Conservation (phyloP, 2,113 vertebrate genomes). For the Nycticebus coucang region DNA sequence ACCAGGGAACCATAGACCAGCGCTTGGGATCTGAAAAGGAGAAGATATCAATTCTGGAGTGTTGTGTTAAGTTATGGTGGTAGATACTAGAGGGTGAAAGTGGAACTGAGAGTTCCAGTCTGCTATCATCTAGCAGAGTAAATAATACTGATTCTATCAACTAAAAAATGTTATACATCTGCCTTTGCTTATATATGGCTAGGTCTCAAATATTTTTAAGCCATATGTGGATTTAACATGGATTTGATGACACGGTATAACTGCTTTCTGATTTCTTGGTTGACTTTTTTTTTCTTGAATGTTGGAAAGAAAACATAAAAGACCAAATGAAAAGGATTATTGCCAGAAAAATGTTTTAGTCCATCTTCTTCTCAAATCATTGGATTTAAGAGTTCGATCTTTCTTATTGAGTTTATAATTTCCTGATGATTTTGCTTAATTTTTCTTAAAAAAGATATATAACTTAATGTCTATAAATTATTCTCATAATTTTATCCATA, state of each 20-base stretch:
- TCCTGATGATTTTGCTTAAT: conserved; percentile 64
- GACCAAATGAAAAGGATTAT: conserved; percentile 66
- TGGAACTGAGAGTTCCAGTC: not conserved
- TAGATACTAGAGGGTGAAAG: not conserved
- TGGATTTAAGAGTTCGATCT: conserved; percentile 53
- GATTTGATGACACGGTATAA: conserved; percentile 63
- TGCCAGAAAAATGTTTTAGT: conserved; percentile 64
- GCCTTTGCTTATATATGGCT: conserved; percentile 69
- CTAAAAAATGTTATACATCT: conserved; percentile 58
- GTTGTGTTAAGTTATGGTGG: not conserved
- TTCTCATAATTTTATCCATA: conserved; percentile 10
- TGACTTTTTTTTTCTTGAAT: conserved; percentile 39
- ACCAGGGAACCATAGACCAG: not conserved
- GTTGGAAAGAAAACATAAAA: conserved; percentile 67
- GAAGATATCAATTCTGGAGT: not conserved
- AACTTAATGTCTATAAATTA: conserved; percentile 27
- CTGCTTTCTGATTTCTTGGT: conserved; percentile 61
- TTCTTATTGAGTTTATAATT: conserved; percentile 63
- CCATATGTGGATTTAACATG: conserved; percentile 73
- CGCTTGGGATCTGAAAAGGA: not conserved
- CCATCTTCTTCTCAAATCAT: conserved; percentile 56
- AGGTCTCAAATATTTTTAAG: conserved; percentile 67
- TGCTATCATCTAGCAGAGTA: conserved; percentile 45
- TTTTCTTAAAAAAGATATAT: conserved; percentile 35
- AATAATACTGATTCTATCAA: conserved; percentile 49